Percentiles rank a stretch among this genome's conserved stretches.
Evolutionary conservation across 2,797 vertebrate species (phyloP).

Genomic region (Helostoma temminkii): DNA sequence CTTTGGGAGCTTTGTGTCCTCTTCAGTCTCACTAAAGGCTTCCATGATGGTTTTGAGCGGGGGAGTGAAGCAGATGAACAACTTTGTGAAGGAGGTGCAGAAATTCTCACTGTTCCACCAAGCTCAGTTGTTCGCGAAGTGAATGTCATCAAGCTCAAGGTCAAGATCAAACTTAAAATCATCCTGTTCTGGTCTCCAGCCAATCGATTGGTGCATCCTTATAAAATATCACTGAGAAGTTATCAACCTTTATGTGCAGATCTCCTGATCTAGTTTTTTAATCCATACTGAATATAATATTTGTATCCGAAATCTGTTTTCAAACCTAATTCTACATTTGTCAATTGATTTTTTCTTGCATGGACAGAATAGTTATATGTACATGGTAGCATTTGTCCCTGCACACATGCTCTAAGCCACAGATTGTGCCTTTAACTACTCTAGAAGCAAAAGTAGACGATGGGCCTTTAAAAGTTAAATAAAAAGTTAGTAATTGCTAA

Average conservation of each 20-base stretch:
- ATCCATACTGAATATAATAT: not conserved
- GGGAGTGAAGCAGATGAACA: too few species aligned
- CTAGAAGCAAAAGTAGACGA: slow-evolving; percentile 3
- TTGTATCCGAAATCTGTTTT: not conserved
- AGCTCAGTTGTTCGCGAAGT: too few species aligned
- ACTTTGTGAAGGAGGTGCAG: too few species aligned
- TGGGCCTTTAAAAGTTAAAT: too few species aligned
- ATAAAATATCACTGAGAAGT: not conserved
- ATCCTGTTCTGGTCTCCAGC: too few species aligned
- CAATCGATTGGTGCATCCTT: too few species aligned
- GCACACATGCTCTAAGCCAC: not conserved
- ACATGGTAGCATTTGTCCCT: not conserved
- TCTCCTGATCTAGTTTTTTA: not conserved
- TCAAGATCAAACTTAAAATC: too few species aligned
- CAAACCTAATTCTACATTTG: not conserved
- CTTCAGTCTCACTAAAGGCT: too few species aligned
- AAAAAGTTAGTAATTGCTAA: slow-evolving; percentile 47
- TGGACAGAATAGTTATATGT: not conserved
- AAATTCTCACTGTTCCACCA: too few species aligned
- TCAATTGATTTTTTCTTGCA: not conserved
- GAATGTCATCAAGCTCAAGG: too few species aligned
- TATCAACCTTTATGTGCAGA: not conserved
- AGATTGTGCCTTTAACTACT: slow-evolving; percentile 28
- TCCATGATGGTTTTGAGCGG: too few species aligned
- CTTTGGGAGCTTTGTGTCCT: too few species aligned